Base-by-base conservation (phyloP, 2,888 invertebrate genomes). In the Gymnosoma rotundatum region DNA sequence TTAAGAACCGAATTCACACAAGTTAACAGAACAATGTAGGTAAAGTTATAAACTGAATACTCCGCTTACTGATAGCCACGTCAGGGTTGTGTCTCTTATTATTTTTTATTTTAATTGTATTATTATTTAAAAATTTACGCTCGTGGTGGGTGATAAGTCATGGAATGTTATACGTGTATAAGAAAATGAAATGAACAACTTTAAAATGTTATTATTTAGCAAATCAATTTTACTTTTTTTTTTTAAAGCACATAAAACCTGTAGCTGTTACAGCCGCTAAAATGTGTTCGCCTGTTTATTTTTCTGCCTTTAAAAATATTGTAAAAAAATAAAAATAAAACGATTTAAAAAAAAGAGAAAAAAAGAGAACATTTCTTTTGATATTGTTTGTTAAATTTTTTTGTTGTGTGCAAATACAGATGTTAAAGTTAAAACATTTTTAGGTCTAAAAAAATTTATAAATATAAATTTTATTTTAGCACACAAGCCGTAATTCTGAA, bases 31-130 rank as follows among this genome's bases (percentile, higher is more conserved):
- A 52, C n/a, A 58, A 21, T 14, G 61, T 36, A 56, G 21, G 21
- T 48, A 10, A 61, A 73, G n/a, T 67, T 78, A 42, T 36, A 32
- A 70, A 58, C 48, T 45, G 12, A 69, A 69, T 81, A 38, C 72
- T 70, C 54, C 38, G 42, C 61, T 45, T 83, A 63, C 50, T 63
- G 58, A 82, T 74, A 83, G 73, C 83, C 83, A 83, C 83, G 83
- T 83, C 83, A 78, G 64, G 36, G 42, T 10, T 61, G n/a, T 56
- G 64, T 61, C 63, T 56, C 16, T 54, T 42, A 25, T 54, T 63
- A 12, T 32, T 52, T n/a, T 76, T 50, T 63, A 20, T 48, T 67
- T 38, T 36, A 21, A 54, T 45, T 32, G 3, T 45, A 54, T 58
- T 16, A 32, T 70, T 70, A 67, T 66, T 60, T 54, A 36, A 32